Conservation (phyloP, 2,888 invertebrate genomes). For the Heliothis peltigera region DNA sequence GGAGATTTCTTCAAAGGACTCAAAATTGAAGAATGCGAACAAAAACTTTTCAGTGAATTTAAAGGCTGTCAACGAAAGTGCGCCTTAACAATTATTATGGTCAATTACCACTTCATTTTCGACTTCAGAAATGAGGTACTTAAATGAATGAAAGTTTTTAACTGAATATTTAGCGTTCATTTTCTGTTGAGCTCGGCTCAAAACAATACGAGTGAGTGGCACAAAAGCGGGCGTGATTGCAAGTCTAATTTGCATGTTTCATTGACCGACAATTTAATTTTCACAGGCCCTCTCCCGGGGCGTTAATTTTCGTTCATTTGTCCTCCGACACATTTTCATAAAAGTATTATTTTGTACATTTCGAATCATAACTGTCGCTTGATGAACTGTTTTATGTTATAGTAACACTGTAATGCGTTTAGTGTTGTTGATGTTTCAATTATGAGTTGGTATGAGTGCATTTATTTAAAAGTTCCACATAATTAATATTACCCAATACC, state of each 20-base stretch:
- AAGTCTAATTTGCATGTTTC: conserved; percentile 85
- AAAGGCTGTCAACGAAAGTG: conserved; percentile 49
- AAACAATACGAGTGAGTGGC: conserved; percentile 75
- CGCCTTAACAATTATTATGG: conserved; percentile 54
- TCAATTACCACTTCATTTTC: conserved; percentile 61
- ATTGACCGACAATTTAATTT: conserved; percentile 86
- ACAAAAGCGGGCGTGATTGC: conserved; percentile 85
- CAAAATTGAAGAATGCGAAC: conserved; percentile 32
- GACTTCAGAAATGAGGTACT: conserved; percentile 51
- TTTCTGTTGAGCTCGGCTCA: conserved; percentile 61
- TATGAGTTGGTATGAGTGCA: conserved; percentile 13
- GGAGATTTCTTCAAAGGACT: conserved; percentile 9
- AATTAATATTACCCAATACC: background rate
- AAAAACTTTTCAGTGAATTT: conserved; percentile 48
- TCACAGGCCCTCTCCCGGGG: conserved; percentile 69
- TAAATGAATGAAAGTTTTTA: conserved; percentile 57
- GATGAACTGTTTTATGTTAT: conserved; percentile 62
- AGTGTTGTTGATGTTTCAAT: conserved; percentile 25
- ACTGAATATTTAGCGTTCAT: conserved; percentile 59
- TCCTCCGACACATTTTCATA: conserved; percentile 64
- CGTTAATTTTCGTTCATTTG: conserved; percentile 77
- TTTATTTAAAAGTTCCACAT: background rate
- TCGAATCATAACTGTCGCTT: conserved; percentile 68
- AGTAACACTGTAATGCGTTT: conserved; percentile 29
- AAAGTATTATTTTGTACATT: conserved; percentile 65